phyloP scores from a whole-genome alignment of 1,140 invertebrate species.

The Diachasma alloeum region DNA sequence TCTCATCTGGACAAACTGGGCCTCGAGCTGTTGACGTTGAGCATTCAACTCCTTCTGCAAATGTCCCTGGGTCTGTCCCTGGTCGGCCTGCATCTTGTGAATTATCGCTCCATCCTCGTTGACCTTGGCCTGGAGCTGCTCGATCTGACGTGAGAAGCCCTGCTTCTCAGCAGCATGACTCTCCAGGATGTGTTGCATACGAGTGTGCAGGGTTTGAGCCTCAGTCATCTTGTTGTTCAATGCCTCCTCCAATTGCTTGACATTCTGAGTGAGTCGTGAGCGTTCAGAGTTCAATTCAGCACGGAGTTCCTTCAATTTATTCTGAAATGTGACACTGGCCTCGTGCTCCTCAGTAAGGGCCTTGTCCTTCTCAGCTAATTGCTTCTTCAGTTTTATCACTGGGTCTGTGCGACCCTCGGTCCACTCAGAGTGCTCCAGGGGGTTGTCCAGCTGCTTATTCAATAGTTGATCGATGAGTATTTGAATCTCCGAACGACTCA shows the following conservation, averaged over 20 bases:
- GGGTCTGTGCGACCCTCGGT: conserved; percentile 87
- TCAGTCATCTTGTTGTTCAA: conserved; percentile 65
- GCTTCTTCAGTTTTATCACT: conserved; percentile 84
- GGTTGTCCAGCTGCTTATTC: conserved; percentile 84
- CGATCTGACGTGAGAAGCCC: conserved; percentile 59
- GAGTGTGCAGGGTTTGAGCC: conserved; percentile 67
- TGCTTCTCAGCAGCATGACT: conserved; percentile 67
- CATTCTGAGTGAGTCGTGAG: conserved; percentile 65
- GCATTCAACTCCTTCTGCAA: conserved; percentile 62
- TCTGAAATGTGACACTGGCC: conserved; percentile 73
- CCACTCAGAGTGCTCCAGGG: conserved; percentile 81
- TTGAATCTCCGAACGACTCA: conserved; percentile 87
- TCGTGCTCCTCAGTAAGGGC: conserved; percentile 76
- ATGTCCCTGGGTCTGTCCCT: conserved; percentile 63
- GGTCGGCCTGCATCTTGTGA: conserved; percentile 67
- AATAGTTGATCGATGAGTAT: conserved; percentile 86
- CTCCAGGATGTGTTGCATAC: conserved; percentile 71
- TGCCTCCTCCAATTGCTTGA: conserved; percentile 69
- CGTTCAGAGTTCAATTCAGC: conserved; percentile 75
- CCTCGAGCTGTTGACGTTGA: conserved; percentile 67
- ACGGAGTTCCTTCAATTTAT: conserved; percentile 80
- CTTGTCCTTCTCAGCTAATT: conserved; percentile 84
- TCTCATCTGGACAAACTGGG: conserved; percentile 61
- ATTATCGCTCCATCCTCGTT: conserved; percentile 68
- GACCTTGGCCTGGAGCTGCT: conserved; percentile 69